Percentiles rank a stretch among this genome's conserved stretches.
phyloP scores from a whole-genome alignment of 2,888 invertebrate genomes.

The Mythimna vitellina region DNA sequence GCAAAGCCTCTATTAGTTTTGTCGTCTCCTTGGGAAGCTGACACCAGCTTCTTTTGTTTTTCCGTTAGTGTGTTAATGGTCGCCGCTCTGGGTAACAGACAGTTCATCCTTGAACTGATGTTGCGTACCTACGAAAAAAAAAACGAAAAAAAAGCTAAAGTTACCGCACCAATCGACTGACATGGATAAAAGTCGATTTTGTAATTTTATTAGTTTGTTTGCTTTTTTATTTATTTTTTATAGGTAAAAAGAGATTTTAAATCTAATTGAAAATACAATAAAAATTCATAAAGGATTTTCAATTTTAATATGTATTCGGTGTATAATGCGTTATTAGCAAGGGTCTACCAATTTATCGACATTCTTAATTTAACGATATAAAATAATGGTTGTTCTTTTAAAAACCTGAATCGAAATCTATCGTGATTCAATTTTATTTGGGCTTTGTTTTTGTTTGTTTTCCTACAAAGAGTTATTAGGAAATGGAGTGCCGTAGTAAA shows the following conservation, averaged over 20 bases:
- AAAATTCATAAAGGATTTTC: too few species aligned
- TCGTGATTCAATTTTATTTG: too few species aligned
- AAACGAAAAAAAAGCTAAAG: not conserved
- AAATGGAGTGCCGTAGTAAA: too few species aligned
- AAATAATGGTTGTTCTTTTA: not conserved
- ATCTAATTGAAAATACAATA: too few species aligned
- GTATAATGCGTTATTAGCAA: too few species aligned
- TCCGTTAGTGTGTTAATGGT: constrained; percentile 80
- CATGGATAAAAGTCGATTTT: not conserved
- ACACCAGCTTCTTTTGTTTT: constrained; percentile 79
- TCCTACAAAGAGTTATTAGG: not conserved
- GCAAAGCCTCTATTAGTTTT: constrained; percentile 81
- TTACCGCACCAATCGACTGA: not conserved
- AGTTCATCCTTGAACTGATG: constrained; percentile 86
- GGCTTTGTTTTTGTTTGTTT: not conserved
- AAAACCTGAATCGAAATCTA: not conserved
- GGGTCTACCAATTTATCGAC: too few species aligned
- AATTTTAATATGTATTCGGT: too few species aligned
- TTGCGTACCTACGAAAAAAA: constrained; percentile 77
- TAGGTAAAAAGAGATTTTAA: too few species aligned
- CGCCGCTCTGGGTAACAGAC: constrained; percentile 83
- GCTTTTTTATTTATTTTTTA: too few species aligned
- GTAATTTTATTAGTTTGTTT: too few species aligned
- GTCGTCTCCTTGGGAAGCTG: constrained; percentile 86
- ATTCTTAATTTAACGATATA: too few species aligned